Base-by-base conservation (phyloP, 2,888 invertebrate genomes). In the Lasioglossum villosulum region DNA sequence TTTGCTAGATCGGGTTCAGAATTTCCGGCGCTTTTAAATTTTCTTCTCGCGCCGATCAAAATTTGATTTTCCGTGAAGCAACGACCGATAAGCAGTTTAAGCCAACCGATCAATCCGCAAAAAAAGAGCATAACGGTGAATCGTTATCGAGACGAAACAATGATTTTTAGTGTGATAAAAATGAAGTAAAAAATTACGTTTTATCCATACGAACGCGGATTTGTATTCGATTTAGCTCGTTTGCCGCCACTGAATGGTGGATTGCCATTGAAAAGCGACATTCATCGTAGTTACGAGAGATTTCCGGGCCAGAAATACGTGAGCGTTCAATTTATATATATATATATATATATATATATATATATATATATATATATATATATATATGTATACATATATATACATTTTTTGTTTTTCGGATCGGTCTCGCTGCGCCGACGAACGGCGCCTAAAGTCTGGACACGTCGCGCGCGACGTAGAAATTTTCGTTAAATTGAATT, bases 401-500 rank as follows among this genome's bases (percentile, higher is more conserved):
- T 1, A 45, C 2, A 2, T 48, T 56, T 56, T n/a, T 56, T 27
- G 23, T 59, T 59, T 59, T 59, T 59, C 27, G 27, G 14, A 27
- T 59, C 59, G 59, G 2, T 5, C 27, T 2, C 59, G 52, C 23
- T 27, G 27, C 59, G 59, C 14, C 12, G 59, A 59, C 59, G 59
- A 27, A 27, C 78, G 66, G 78, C 34, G 86, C 84, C 77, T 78
- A 42, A 66, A 91, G 78, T 90, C 84, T 68, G 78, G 66, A 84
- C 87, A 91, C 90, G 90, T 90, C 81, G 84, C 71, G 71, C 82
- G 86, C 86, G 87, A 83, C 80, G 78, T 80, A 83, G 86, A 88
- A 92, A 91, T 90, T 92, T 92, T 86, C 83, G 77, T 80, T 75
- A 76, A 91, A 92, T 92, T 90, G 78, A 88, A 91, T 92, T 93